These are phyloP conservation scores for Harpagus bidentatus DNA, from an alignment of 2,113 vertebrate species.

Conservation along the genomic window DNA sequence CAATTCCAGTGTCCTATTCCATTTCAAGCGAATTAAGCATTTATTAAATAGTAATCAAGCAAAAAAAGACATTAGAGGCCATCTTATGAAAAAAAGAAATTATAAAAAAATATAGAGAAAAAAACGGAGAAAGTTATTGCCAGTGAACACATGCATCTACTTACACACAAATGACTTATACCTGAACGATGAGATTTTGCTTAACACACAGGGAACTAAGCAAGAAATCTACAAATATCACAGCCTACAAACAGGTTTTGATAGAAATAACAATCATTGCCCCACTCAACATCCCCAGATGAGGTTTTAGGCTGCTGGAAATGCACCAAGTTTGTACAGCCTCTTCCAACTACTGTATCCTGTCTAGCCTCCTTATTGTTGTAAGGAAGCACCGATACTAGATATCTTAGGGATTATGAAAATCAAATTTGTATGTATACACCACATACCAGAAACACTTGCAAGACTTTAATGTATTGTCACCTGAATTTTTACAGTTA, in stretches of 20 bases:
- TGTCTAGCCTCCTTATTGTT: neutral
- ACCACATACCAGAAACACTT: neutral
- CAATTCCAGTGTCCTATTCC: neutral
- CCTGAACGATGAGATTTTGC: neutral
- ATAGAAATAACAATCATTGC: neutral
- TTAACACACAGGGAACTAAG: neutral
- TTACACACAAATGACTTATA: neutral
- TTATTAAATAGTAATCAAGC: neutral
- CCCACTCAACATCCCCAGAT: neutral
- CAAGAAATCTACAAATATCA: neutral
- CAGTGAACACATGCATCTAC: neutral
- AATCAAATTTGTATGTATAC: neutral
- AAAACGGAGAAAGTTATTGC: neutral
- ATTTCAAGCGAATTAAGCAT: neutral
- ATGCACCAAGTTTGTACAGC: neutral
- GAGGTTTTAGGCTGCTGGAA: neutral
- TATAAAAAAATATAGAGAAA: neutral
- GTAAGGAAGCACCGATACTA: rapidly evolving
- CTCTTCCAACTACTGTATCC: neutral
- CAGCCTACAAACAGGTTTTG: neutral
- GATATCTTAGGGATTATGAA: neutral
- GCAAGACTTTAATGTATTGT: neutral
- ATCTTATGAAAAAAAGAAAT: neutral
- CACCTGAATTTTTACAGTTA: neutral
- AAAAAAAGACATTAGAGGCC: neutral